Evolutionary conservation across 2,113 vertebrate genomes (phyloP).

Genomic region (Pangasianodon gigas): DNA sequence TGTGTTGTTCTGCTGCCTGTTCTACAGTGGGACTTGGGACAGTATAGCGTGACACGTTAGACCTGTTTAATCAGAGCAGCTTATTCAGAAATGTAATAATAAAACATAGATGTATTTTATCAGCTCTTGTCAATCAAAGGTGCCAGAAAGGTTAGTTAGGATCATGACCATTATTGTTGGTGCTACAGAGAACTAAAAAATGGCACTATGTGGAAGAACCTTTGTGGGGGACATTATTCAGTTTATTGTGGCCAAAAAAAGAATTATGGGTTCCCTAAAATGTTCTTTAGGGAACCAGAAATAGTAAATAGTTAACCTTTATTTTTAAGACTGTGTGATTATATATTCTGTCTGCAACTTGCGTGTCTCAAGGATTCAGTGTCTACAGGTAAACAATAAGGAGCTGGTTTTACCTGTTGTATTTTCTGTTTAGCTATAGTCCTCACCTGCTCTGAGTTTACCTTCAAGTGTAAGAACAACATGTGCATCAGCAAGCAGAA

Average conservation of each 20-base stretch:
- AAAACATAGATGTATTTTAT: neutral
- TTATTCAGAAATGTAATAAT: neutral
- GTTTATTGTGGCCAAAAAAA: neutral
- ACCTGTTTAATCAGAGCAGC: neutral
- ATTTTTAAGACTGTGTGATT: neutral
- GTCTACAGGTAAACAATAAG: neutral
- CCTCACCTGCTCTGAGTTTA: slow-evolving; percentile 76
- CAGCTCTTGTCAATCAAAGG: neutral
- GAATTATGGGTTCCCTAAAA: neutral
- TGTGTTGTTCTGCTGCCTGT: neutral
- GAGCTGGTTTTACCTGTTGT: neutral
- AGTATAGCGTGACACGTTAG: neutral
- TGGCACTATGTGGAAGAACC: neutral
- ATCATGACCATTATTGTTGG: neutral
- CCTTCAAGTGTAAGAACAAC: slow-evolving; percentile 77
- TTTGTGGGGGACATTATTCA: neutral
- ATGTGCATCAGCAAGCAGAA: slow-evolving; percentile 84
- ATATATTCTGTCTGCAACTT: neutral
- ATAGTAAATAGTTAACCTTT: neutral
- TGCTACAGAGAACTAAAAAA: neutral
- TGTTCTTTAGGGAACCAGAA: neutral
- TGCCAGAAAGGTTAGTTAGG: neutral
- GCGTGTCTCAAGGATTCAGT: neutral
- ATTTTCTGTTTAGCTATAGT: slow-evolving; percentile 36
- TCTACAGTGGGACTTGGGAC: neutral